Conservation (phyloP, 2,797 vertebrate species). For the Valencia hispanica region DNA sequence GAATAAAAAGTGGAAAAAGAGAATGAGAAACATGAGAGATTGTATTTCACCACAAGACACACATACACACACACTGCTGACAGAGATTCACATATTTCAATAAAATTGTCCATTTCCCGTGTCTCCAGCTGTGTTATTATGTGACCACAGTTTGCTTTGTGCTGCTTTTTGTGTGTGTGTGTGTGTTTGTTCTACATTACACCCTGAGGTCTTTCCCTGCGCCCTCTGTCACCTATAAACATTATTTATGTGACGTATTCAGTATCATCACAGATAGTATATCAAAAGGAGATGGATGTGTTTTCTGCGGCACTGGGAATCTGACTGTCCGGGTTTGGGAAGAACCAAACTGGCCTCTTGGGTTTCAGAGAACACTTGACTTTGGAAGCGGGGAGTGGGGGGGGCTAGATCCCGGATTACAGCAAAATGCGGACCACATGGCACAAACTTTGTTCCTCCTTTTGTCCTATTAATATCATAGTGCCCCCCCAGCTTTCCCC, state of each 20-base stretch:
- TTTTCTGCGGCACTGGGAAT: slow-evolving; percentile 33
- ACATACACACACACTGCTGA: slow-evolving; percentile 42
- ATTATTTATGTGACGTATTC: slow-evolving; percentile 50
- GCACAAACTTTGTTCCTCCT: slow-evolving; percentile 59
- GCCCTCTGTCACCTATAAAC: slow-evolving; percentile 54
- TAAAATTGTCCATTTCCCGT: slow-evolving; percentile 65
- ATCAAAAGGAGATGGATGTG: slow-evolving; percentile 16
- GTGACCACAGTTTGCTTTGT: slow-evolving; percentile 46
- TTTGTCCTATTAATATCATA: slow-evolving; percentile 68
- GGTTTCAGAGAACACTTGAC: slow-evolving; percentile 50
- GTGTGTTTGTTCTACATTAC: slow-evolving; percentile 1
- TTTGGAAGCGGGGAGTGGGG: slow-evolving; percentile 45
- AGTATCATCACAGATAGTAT: slow-evolving; percentile 36
- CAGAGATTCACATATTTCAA: slow-evolving; percentile 65
- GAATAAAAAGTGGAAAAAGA: slow-evolving; percentile 27
- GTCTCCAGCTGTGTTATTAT: slow-evolving; percentile 67
- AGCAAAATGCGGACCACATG: slow-evolving; percentile 78
- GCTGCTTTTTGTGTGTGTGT: slow-evolving; percentile 9
- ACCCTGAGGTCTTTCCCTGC: slow-evolving; percentile 43
- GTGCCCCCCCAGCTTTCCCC: slow-evolving; percentile 8
- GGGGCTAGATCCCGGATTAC: slow-evolving; percentile 68
- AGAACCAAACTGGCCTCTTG: slow-evolving; percentile 36
- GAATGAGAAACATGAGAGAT: slow-evolving; percentile 24
- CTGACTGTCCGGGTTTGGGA: slow-evolving; percentile 30
- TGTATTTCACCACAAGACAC: slow-evolving; percentile 43